Evolutionary conservation across 2,888 invertebrate genomes (phyloP).

Genomic region (Notodonta ziczac): DNA sequence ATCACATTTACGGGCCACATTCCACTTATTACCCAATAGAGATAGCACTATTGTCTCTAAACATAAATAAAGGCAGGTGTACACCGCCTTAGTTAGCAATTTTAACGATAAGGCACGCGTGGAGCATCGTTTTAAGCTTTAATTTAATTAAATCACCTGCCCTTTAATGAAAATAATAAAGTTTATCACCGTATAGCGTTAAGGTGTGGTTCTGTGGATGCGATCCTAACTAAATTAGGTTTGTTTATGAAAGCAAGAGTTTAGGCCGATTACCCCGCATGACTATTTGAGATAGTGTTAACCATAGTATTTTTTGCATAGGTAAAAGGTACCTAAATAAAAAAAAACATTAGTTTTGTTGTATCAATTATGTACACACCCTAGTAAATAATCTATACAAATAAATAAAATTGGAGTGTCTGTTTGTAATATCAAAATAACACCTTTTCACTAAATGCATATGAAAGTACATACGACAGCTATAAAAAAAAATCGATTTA

Average conservation of each 20-base stretch:
- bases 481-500: too few species aligned
- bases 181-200: conserved; percentile 40
- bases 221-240: conserved; percentile 6
- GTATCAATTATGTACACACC: too few species aligned
- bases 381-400: too few species aligned
- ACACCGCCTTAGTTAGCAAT: conserved; percentile 37
- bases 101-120: conserved; percentile 59
- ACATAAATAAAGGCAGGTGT: conserved; percentile 18
- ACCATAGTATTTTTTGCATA: too few species aligned
- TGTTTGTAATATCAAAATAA: too few species aligned
- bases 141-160: conserved; percentile 51
- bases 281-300: too few species aligned
- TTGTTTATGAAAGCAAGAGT: neutral
- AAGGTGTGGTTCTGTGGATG: conserved; percentile 20
- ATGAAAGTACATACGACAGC: too few species aligned
- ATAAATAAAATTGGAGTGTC: too few species aligned
- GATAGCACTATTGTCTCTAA: conserved; percentile 7
- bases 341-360: too few species aligned
- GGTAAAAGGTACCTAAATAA: too few species aligned
- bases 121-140: conserved; percentile 48
- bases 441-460: too few species aligned
- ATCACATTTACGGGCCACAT: neutral
- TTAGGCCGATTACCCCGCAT: too few species aligned
- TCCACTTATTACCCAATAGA: conserved; percentile 1
- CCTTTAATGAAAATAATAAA: conserved; percentile 65